These are phyloP conservation scores for Heliconius cydno DNA, from an alignment of 2,888 invertebrate genomes.

Conservation along the genomic window DNA sequence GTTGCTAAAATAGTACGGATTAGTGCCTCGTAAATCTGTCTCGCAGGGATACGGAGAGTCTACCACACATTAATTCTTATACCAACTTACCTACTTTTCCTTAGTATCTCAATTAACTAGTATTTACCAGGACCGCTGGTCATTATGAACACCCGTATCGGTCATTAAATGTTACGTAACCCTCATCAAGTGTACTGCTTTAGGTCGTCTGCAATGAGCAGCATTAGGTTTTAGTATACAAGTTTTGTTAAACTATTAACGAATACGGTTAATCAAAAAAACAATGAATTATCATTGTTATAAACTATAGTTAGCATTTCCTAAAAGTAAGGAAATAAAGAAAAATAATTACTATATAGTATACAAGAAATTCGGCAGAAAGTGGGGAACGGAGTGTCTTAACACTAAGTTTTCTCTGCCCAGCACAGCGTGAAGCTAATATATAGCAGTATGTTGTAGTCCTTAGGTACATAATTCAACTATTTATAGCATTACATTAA, in stretches of 20 bases:
- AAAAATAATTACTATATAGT: neutral
- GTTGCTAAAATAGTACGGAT: conserved; percentile 61
- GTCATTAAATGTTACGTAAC: conserved; percentile 37
- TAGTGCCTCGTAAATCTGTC: conserved; percentile 70
- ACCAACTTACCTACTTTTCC: conserved; percentile 28
- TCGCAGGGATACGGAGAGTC: conserved; percentile 48
- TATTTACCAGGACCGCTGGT: conserved; percentile 40
- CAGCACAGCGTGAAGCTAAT: too few relatives aligned
- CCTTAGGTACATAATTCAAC: neutral
- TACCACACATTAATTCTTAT: conserved; percentile 44
- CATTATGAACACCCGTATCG: conserved; percentile 41
- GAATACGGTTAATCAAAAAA: neutral
- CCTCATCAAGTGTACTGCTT: conserved; percentile 40
- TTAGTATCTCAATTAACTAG: conserved; percentile 39
- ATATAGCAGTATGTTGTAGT: too few relatives aligned
- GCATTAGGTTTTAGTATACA: neutral
- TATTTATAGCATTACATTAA: neutral
- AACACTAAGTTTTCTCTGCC: too few relatives aligned
- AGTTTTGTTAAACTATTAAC: neutral
- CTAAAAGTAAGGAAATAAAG: neutral
- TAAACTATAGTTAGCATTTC: neutral
- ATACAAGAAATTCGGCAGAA: too few relatives aligned
- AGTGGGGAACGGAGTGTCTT: too few relatives aligned
- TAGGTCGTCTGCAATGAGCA: conserved; percentile 24
- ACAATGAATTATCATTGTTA: neutral